These are phyloP conservation scores for Bombus terrestris DNA, from an alignment of 1,140 invertebrate genomes.

Conservation along the genomic window DNA sequence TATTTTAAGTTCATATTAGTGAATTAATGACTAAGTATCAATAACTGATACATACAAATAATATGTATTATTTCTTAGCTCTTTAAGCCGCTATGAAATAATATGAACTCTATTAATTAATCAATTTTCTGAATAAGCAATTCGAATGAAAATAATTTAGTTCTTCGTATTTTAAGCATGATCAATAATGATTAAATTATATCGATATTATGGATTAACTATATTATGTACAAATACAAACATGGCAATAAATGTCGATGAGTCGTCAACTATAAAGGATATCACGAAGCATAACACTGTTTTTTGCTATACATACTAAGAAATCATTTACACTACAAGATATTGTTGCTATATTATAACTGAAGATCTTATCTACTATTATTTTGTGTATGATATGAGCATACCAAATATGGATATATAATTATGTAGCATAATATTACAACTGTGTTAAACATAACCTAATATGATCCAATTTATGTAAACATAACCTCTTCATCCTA, in stretches of 20 bases:
- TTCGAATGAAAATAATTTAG: not conserved
- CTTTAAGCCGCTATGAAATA: not conserved
- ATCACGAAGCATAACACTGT: too few species aligned
- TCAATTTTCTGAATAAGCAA: not conserved
- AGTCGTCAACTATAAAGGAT: not conserved
- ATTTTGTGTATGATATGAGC: not conserved
- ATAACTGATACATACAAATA: not conserved
- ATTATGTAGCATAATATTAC: not conserved
- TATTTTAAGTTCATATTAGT: not conserved
- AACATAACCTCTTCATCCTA: constrained; percentile 17
- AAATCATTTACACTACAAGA: not conserved
- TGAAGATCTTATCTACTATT: not conserved
- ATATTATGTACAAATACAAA: not conserved
- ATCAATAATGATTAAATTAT: not conserved
- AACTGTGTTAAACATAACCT: not conserved
- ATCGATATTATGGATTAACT: not conserved
- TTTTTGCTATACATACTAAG: not conserved
- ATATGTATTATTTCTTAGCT: not conserved
- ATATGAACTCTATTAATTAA: not conserved
- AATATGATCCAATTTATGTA: not conserved
- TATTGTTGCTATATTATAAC: not conserved
- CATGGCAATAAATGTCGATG: not conserved
- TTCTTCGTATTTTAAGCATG: not conserved
- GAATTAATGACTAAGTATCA: not conserved
- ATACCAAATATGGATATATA: not conserved